Base-by-base conservation (phyloP, 2,797 vertebrate genomes). In the Channa striata region DNA sequence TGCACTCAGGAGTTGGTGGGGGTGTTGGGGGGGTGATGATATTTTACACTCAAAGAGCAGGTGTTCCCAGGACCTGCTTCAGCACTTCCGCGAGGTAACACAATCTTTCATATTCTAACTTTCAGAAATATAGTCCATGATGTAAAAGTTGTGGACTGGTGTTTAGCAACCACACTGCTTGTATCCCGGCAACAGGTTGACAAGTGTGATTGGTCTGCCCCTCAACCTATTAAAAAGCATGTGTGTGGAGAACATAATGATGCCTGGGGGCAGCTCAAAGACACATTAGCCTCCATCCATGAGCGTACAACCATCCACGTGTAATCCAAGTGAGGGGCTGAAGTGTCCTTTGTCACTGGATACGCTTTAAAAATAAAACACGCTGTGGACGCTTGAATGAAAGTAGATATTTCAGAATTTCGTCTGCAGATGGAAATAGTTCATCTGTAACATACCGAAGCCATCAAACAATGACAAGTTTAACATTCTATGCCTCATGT, bases 41-140 rank as follows among this genome's bases (percentile, higher is more conserved):
- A 91, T 92, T 94, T 91, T 92, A 91, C 59, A 83, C 93, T 90
- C 92, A 91, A 89, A 52, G 74, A 96, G 95, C 96, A 97, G 96
- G 93, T 96, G 96, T 92, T 87, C 84, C 89, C 76, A 83, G 92
- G 93, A 91, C 92, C 94, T 91, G 89, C 94, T 95, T 97, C 94
- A 93, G 94, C 94, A 95, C 86, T 94, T 90, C 94, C 91, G 85
- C 91, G 90, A 90, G 94, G 97, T 97, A 97, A 98, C 87, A 91
- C 91, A 95, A 96, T 95, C 96, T 94, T 93, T 93, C 86, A 90
- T 92, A 91, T 96, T 95, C 94, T 92, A 96, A 96, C 94, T 95
- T 92, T 96, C 92, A 96, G 95, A 97, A 96, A 98, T 97, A 96
- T 96, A 96, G 95, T 92, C 90, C 91, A 97, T 98, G 97, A 98